Conservation (phyloP, 2,888 invertebrate genomes). For the Trachelus troglodyta region DNA sequence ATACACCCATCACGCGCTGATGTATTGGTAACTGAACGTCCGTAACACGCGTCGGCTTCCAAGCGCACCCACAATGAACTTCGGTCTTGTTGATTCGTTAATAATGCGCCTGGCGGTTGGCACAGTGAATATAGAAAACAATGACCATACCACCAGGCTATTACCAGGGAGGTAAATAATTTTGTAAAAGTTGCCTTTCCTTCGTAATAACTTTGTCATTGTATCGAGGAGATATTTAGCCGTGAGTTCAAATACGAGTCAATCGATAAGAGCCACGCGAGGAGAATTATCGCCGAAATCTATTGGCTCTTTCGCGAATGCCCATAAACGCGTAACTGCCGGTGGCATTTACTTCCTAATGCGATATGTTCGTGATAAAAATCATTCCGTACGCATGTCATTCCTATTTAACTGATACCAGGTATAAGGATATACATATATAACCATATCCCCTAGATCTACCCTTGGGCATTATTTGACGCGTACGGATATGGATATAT, state of each 20-base stretch:
- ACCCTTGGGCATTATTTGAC: not conserved
- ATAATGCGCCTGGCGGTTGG: conserved; percentile 43
- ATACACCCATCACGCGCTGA: conserved; percentile 37
- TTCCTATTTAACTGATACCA: not conserved
- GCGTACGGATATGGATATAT: not conserved
- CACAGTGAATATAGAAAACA: conserved; percentile 45
- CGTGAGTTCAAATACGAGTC: not conserved
- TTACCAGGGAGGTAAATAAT: conserved; percentile 31
- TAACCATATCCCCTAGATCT: too few relatives aligned
- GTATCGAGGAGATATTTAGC: conserved; percentile 2
- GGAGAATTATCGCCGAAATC: not conserved
- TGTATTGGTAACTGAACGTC: conserved; percentile 51
- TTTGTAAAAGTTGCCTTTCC: conserved; percentile 16
- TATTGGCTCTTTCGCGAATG: not conserved
- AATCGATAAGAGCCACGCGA: not conserved
- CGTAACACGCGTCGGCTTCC: conserved; percentile 40
- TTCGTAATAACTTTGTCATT: conserved; percentile 32
- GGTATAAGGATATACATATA: too few relatives aligned
- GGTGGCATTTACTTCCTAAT: not conserved
- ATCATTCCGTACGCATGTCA: not conserved
- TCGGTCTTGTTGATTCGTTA: conserved; percentile 56
- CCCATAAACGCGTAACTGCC: not conserved
- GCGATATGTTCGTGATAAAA: conserved; percentile 19
- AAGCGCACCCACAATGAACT: conserved; percentile 47
- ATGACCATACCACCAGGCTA: conserved; percentile 33